Base-by-base conservation (phyloP, 2,113 vertebrate genomes). In the Halcyon senegalensis region DNA sequence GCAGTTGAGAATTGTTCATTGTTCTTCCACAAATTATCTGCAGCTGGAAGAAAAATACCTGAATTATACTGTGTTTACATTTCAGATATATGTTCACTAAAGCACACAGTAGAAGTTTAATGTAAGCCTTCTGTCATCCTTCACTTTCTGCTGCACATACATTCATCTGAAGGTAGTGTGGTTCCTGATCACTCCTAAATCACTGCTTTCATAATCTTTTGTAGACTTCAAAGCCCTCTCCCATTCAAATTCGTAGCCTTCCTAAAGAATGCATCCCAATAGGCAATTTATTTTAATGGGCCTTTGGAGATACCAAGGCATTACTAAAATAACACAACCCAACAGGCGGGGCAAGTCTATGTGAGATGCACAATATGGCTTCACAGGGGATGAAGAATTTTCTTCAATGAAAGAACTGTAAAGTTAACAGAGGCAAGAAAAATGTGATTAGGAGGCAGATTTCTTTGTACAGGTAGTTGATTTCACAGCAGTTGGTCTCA, bases 401-500 rank as follows among this genome's bases (percentile, higher is more conserved):
- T 67, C 81, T 69, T 50, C 48, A 50, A 31, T 74, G 63, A 13
- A 85, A 62, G n/a, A 63, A 60, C 30, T 80, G 39, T 16, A 55
- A 96, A 81, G 90, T 84, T 96, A 91, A 53, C 51, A 60, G 76
- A 70, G 35, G 63, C 60, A 91, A 69, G 59, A 92, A 41, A 91
- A 92, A 91, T 86, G 62, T 87, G 75, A 95, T 90, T 87, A 93
- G 35, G 69, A 94, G 93, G 90, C 44, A 84, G 82, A 89, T 91
- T 96, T 95, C 87, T 95, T 94, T 25, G 5, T 56, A 56, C 69
- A 60, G 78, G 87, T 73, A 93, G 94, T 94, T 96, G 93, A 81
- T 91, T 96, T 97, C 95, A 94, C 85, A 94, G 90, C 66, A 90
- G 84, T 64, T 79, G 84, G 83, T 97, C 96, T 96, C 94, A 66